phyloP scores from a whole-genome alignment of 2,797 vertebrate genomes.

The Hemibagrus guttatus region DNA sequence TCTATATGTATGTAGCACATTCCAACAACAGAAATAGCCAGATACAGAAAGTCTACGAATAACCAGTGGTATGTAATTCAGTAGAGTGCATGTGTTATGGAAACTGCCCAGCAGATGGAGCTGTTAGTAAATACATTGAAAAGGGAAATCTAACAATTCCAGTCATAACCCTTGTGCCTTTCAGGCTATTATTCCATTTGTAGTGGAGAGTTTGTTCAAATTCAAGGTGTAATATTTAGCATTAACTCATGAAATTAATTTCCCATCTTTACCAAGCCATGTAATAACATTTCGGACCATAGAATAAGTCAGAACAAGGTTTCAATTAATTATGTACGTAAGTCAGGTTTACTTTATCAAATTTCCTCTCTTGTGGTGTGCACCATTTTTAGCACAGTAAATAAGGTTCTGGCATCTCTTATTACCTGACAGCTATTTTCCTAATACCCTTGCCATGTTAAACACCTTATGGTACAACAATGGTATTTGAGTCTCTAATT shows the following conservation, averaged over 20 bases:
- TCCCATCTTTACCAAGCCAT: background rate
- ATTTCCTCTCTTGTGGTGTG: background rate
- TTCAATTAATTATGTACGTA: background rate
- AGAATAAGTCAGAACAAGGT: no score
- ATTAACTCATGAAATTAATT: background rate
- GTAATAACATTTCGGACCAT: background rate
- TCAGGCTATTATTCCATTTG: background rate
- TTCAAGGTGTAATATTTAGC: background rate
- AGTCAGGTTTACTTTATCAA: background rate
- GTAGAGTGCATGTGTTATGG: background rate
- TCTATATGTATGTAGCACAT: background rate
- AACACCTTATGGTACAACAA: background rate
- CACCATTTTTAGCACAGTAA: background rate
- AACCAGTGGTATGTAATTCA: background rate
- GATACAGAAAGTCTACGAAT: background rate
- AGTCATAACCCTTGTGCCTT: background rate
- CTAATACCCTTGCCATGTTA: background rate
- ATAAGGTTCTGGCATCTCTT: constrained; percentile 4
- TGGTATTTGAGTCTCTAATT: background rate
- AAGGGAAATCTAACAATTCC: background rate
- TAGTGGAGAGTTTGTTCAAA: background rate
- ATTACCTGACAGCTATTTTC: background rate
- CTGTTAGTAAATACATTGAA: constrained; percentile 18
- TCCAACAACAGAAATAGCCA: background rate
- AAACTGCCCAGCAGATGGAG: constrained; percentile 33